phyloP scores from a whole-genome alignment of 1,140 invertebrate species.

The Apocrypta bakeri region DNA sequence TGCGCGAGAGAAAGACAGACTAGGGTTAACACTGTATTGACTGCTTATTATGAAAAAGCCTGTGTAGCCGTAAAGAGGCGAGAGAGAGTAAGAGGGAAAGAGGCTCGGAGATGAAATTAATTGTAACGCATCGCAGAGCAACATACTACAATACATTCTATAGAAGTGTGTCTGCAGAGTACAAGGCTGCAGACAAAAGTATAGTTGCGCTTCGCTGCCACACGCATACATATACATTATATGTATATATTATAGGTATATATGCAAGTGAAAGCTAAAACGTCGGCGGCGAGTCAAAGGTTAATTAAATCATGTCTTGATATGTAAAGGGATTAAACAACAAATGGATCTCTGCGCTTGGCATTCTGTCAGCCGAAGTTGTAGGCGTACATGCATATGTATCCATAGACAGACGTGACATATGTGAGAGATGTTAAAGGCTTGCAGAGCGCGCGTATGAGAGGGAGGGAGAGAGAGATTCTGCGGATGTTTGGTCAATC shows the following conservation, averaged over 20 bases:
- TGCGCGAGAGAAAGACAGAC: too few species aligned
- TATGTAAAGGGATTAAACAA: conserved; percentile 41
- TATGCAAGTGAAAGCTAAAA: not conserved
- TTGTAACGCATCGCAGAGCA: not conserved
- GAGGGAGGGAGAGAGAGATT: not conserved
- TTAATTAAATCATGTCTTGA: conserved; percentile 51
- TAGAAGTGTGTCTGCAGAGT: not conserved
- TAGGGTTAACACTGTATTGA: too few species aligned
- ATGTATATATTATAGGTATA: too few species aligned
- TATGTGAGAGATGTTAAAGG: not conserved
- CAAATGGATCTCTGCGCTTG: conserved; percentile 21
- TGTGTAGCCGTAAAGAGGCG: too few species aligned
- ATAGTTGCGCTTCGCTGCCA: not conserved
- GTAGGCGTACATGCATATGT: not conserved
- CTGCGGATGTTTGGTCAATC: not conserved
- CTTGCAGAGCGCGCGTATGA: too few species aligned
- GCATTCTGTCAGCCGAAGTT: not conserved
- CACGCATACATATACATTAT: not conserved
- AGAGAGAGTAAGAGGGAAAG: not conserved
- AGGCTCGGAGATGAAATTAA: conserved; percentile 4
- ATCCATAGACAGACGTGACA: not conserved
- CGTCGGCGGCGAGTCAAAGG: conserved; percentile 28
- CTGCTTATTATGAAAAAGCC: too few species aligned
- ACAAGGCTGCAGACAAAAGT: not conserved
- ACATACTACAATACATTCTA: too few species aligned